A percentile compares a stretch with the other conserved stretches of the same genome.
These are phyloP conservation scores for Mormoops blainvillei DNA, from an alignment of 2,113 vertebrate genomes.

Conservation along the genomic window DNA sequence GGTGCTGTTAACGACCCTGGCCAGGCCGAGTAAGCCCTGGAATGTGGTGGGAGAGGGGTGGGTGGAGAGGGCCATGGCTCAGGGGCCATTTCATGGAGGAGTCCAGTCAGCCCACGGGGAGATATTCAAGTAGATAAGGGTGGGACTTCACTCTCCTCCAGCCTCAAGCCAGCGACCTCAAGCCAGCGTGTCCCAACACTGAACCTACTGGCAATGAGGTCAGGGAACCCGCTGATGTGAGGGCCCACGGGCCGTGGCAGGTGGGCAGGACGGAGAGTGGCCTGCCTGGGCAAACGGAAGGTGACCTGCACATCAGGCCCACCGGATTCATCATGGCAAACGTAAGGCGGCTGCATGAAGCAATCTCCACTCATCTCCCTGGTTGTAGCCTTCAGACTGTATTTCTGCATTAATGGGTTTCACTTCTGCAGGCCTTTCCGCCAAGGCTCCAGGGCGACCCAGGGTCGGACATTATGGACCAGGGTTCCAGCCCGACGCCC, in stretches of 20 bases:
- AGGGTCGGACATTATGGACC: background rate
- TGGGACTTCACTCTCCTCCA: background rate
- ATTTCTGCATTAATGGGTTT: background rate
- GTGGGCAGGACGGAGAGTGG: background rate
- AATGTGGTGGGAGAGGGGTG: background rate
- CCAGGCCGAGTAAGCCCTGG: background rate
- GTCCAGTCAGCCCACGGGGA: background rate
- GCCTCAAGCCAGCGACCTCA: background rate
- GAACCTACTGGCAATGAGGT: background rate
- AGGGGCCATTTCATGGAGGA: background rate
- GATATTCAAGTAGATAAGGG: background rate
- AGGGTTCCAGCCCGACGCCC: background rate
- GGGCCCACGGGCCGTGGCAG: background rate
- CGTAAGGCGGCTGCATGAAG: background rate
- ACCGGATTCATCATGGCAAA: background rate
- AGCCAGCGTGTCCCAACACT: background rate
- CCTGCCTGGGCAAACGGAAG: background rate
- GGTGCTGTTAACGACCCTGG: background rate
- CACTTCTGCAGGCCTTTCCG: background rate
- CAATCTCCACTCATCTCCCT: background rate
- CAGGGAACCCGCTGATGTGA: background rate
- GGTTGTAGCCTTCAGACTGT: background rate
- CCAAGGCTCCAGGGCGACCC: background rate
- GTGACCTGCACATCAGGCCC: background rate
- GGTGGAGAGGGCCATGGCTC: background rate